Evolutionary conservation across 2,797 vertebrate genomes (phyloP).

Genomic region (Protonibea diacanthus): DNA sequence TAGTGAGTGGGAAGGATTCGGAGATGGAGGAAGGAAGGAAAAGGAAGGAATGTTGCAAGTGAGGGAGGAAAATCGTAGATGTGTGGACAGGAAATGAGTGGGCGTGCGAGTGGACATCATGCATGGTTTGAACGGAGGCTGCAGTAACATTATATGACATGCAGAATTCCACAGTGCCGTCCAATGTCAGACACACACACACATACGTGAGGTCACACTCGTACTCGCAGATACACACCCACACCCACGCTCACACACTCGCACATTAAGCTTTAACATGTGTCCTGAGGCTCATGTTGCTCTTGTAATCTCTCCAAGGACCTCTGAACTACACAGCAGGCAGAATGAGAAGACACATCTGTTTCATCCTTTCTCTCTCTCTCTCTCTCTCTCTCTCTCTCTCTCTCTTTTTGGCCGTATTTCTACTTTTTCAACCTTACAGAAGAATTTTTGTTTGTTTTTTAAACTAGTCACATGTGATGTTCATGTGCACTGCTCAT

Average conservation of each 20-base stretch:
- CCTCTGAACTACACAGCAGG: conserved; percentile 13
- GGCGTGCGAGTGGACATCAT: conserved; percentile 36
- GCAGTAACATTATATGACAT: conserved; percentile 22
- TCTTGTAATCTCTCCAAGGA: conserved; percentile 28
- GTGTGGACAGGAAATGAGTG: conserved; percentile 51
- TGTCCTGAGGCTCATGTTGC: conserved; percentile 29
- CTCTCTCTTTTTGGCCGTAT: not conserved
- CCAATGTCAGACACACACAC: conserved; percentile 22
- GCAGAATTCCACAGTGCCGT: conserved; percentile 28
- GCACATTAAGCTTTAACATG: conserved; percentile 34
- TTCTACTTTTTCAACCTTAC: not conserved
- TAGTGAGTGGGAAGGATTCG: not conserved
- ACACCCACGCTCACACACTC: not conserved
- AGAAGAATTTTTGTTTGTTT: not conserved
- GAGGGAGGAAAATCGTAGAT: conserved; percentile 1
- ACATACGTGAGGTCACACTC: conserved; percentile 2
- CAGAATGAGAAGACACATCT: conserved; percentile 15
- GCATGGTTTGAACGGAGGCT: conserved; percentile 23
- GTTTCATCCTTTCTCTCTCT: not conserved
- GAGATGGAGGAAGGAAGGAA: conserved; percentile 2
- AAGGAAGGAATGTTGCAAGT: not conserved
- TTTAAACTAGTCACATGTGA: not conserved
- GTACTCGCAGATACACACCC: conserved; percentile 2
- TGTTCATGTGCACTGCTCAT: not conserved
- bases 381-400: not conserved